Base-by-base conservation (phyloP, 2,113 vertebrate species). In the Balaeniceps rex region DNA sequence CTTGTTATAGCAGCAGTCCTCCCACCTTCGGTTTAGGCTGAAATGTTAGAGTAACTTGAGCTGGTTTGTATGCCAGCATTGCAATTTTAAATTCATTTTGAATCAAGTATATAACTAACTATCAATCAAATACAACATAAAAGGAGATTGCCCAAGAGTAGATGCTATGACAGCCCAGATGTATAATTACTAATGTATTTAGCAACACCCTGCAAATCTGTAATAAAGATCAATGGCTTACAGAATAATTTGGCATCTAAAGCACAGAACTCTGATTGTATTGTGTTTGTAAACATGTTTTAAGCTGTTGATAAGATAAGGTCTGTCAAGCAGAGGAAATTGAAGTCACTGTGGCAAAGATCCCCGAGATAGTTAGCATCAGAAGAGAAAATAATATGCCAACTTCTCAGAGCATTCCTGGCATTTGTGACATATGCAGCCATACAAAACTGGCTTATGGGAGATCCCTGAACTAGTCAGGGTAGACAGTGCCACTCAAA, bases 181-280 rank as follows among this genome's bases (percentile, higher is more conserved):
- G 78, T 94, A 84, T 92, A 97, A 97, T 96, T 97, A 93, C 95
- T 88, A 93, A 69, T 87, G 40, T 88, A 90, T 93, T 97, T 97
- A 89, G 83, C 78, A 97, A 91, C 77, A 87, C 38, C 52, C 80
- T 69, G 64, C 65, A 97, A 96, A 95, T 78, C 82, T 97, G 85
- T 95, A 97, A 97, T 96, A 97, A 97, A 97, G 91, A 97, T 97
- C 94, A 97, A 92, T 94, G 94, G 80, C 74, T 97, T 95, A 94
- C 88, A 94, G 91, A 96, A 97, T 52, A 95, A 96, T 93, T 95
- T 97, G 94, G 57, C 94, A 84, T 84, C 77, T 76, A 90, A 94
- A 93, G 58, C 79, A 91, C 64, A 96, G 74, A 68, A 42, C 85
- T 92, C 92, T 81, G 72, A 97, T 90, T 93, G 76, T 77, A 87